A percentile compares a stretch with the other conserved stretches of the same genome.
Conservation (phyloP, 2,113 vertebrate genomes). For the Myodes glareolus region DNA sequence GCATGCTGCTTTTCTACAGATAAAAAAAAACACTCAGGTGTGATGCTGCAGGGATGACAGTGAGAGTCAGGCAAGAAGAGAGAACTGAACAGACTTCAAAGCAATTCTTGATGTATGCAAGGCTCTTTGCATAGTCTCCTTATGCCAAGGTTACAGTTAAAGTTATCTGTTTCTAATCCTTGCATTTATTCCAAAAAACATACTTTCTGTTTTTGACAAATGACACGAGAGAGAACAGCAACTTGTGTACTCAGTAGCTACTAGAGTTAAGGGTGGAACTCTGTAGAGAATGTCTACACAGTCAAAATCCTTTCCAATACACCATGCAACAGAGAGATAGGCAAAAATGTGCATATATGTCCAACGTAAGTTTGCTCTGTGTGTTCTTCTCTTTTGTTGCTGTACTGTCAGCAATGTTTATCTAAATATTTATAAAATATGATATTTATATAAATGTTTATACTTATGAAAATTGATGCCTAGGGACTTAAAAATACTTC, state of each 20-base stretch:
- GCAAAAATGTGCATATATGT: background rate
- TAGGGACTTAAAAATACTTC: background rate
- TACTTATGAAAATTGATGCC: background rate
- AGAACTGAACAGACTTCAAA: background rate
- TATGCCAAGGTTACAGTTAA: background rate
- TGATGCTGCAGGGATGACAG: background rate
- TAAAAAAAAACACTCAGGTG: background rate
- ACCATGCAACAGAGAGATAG: background rate
- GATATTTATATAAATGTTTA: background rate
- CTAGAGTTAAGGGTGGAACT: constrained; percentile 17
- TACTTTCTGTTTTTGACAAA: background rate
- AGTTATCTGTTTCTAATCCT: background rate
- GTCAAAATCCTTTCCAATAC: background rate
- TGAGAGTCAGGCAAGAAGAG: background rate
- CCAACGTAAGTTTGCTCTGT: background rate
- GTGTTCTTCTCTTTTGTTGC: background rate
- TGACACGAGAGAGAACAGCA: background rate
- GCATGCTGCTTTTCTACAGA: background rate
- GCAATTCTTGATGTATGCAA: background rate
- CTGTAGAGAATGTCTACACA: background rate
- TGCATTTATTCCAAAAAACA: background rate
- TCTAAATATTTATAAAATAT: background rate
- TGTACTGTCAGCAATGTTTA: background rate
- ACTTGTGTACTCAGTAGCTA: background rate
- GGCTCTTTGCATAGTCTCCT: background rate